phyloP scores from a whole-genome alignment of 2,888 invertebrate species.

The Volucella bombylans region DNA sequence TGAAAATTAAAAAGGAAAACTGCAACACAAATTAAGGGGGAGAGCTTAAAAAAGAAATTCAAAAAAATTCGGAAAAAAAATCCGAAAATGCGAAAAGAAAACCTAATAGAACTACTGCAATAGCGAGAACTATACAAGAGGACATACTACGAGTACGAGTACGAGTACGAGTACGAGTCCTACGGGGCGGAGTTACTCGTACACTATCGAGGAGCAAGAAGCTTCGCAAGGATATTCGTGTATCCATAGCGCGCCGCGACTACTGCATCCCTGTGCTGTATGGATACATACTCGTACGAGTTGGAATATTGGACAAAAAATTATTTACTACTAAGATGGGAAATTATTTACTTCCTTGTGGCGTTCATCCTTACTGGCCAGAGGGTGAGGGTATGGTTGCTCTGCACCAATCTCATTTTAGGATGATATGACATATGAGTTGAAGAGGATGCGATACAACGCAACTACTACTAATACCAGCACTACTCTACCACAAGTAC shows the following conservation, averaged over 20 bases:
- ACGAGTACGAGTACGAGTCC: neutral
- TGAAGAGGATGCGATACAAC: conserved; percentile 69
- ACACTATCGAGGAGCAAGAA: conserved; percentile 47
- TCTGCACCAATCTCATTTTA: conserved; percentile 73
- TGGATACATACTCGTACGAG: neutral
- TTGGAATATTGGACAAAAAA: conserved; percentile 58
- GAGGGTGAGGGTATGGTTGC: conserved; percentile 39
- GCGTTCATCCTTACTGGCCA: conserved; percentile 17
- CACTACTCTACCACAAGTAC: conserved; percentile 71
- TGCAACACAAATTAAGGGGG: conserved; percentile 58
- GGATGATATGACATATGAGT: conserved; percentile 72
- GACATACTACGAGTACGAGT: too few relatives aligned
- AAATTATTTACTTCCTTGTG: conserved; percentile 72
- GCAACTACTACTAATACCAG: conserved; percentile 70
- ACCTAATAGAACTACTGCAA: conserved; percentile 59
- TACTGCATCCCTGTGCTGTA: conserved; percentile 34
- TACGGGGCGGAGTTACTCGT: conserved; percentile 65
- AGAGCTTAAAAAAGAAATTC: neutral
- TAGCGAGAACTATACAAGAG: conserved; percentile 12
- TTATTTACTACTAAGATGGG: conserved; percentile 71
- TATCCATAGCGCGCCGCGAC: conserved; percentile 15
- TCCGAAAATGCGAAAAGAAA: conserved; percentile 63
- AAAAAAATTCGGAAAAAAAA: neutral
- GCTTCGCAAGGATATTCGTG: conserved; percentile 51
- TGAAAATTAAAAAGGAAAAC: conserved; percentile 40